phyloP scores from a whole-genome alignment of 2,888 invertebrate species.

The Lottia gigantea region DNA sequence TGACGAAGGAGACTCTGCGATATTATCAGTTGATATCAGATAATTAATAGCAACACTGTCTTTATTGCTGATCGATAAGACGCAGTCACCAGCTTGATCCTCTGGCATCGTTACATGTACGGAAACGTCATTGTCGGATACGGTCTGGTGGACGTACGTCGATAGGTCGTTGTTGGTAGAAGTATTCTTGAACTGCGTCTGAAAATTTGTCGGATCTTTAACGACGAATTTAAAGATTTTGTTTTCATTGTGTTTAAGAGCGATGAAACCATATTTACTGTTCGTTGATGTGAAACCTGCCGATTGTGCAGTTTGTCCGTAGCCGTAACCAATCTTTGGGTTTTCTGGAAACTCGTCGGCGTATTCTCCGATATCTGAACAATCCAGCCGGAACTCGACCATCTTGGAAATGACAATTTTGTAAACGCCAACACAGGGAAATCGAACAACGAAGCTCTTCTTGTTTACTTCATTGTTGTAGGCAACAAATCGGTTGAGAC shows the following conservation, averaged over 20 bases:
- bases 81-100: background rate
- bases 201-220: conserved; percentile 31
- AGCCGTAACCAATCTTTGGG: conserved; percentile 50
- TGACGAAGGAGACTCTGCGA: background rate
- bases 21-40: background rate
- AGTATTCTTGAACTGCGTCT: conserved; percentile 24
- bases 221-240: conserved; percentile 14
- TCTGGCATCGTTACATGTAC: conserved; percentile 17
- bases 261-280: conserved; percentile 32
- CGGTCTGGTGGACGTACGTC: conserved; percentile 27
- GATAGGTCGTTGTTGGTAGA: conserved; percentile 24
- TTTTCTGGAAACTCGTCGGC: conserved; percentile 47
- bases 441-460: conserved; percentile 30
- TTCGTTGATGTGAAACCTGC: conserved; percentile 47
- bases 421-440: conserved; percentile 47
- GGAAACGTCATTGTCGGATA: conserved; percentile 25
- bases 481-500: conserved; percentile 24
- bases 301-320: conserved; percentile 35
- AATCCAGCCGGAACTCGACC: conserved; percentile 54
- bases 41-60: background rate
- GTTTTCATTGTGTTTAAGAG: background rate
- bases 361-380: conserved; percentile 34
- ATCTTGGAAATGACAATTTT: conserved; percentile 32
- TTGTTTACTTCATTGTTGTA: conserved; percentile 7
- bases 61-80: background rate